Base-by-base conservation (phyloP, 1,140 invertebrate species). In the Coenobita brevimanus region DNA sequence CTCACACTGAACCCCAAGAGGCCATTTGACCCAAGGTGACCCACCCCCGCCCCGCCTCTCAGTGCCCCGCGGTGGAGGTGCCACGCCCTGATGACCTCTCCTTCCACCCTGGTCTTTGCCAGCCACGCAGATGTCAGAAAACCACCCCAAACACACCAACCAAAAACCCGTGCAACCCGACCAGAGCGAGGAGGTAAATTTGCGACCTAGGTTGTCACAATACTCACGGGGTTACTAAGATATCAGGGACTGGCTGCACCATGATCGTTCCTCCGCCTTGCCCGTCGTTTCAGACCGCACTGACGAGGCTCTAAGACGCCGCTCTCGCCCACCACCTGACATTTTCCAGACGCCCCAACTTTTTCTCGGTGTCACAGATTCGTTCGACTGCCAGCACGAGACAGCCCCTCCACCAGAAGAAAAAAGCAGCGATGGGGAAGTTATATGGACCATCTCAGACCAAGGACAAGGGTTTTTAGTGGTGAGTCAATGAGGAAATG, bases 231-330 rank as follows among this genome's bases (percentile, higher is more conserved):
- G 46, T 15, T 27, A 78, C 21, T 1, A 30, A 3, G 3, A 78
- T 76, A 1, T 36, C 50, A 8, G 75, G 46, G 43, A 54, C 13
- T n/a, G 43, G 17, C 33, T 78, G 43, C 75, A 30, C 43, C 10
- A 54, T 57, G n/a, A n/a, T n/a, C 4, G 17, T 21, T 41, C 27
- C 43, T 78, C 75, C 75, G 30, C 75, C 75, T 30, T 2, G 46
- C 75, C 75, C 75, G 75, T 78, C n/a, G 75, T 30, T 78, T 54
- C 75, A 78, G 43, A 78, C 75, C 46, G 57, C 75, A 78, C 75
- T 78, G 75, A 21, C 75, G 24, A n/a, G n/a, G n/a, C 24, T 30
- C 46, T 30, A 33, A 71, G 33, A 38, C 4, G 33, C 41, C 67
- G 36, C 67, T 10, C 8, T 8, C 2, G 64, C 33, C n/a, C n/a